Evolutionary conservation across 1,140 invertebrate genomes (phyloP).

Genomic region (Drosophila ohnishii): DNA sequence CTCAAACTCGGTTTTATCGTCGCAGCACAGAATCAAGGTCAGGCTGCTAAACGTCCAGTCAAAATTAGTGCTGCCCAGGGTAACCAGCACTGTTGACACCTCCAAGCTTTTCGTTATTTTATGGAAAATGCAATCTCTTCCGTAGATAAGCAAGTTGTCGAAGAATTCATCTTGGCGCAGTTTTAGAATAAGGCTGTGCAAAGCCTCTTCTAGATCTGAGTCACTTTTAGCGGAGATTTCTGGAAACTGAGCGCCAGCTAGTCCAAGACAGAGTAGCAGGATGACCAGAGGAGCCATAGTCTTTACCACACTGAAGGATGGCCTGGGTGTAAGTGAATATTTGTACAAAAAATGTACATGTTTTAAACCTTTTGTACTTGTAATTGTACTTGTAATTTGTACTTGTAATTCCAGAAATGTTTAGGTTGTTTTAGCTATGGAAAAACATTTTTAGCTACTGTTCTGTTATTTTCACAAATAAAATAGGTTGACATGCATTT

Average conservation of each 20-base stretch:
- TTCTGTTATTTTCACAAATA: neutral
- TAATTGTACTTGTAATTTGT: no score
- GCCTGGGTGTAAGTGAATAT: neutral
- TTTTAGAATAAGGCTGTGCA: slow-evolving; percentile 20
- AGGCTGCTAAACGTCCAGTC: slow-evolving; percentile 50
- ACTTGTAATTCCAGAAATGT: neutral
- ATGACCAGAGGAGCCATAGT: slow-evolving; percentile 12
- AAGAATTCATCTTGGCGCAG: slow-evolving; percentile 31
- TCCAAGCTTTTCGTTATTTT: slow-evolving; percentile 4
- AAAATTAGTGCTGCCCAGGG: slow-evolving; percentile 20
- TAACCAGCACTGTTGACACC: slow-evolving; percentile 20
- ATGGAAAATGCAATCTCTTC: slow-evolving; percentile 40
- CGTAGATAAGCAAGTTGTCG: slow-evolving; percentile 45
- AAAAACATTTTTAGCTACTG: no score
- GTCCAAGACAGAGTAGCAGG: neutral
- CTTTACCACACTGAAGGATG: neutral
- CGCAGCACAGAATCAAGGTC: slow-evolving; percentile 44
- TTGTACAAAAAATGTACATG: neutral
- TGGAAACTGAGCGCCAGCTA: neutral
- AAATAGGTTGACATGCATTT: neutral
- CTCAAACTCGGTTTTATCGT: slow-evolving; percentile 13
- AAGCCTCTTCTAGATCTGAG: neutral
- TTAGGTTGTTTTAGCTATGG: neutral
- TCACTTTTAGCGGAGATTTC: neutral
- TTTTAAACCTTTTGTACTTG: neutral